Percentiles rank a stretch among this genome's conserved stretches.
Conservation (phyloP, 2,797 vertebrate genomes). For the Alca torda region DNA sequence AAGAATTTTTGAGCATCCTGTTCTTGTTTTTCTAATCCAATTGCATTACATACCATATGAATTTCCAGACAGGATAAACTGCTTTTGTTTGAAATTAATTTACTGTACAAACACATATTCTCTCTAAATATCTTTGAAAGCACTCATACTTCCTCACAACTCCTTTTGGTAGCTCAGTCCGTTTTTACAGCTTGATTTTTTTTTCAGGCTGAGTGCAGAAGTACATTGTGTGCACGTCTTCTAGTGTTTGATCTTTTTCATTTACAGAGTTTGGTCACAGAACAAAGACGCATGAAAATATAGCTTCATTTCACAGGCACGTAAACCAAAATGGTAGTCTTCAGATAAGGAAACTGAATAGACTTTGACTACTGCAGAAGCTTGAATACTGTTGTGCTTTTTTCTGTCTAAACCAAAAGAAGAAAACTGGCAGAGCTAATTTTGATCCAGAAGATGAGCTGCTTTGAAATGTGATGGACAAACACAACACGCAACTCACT, state of each 20-base stretch:
- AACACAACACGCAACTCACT: neutral
- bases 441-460: neutral
- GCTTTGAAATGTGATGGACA: neutral
- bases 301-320: neutral
- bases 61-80: neutral
- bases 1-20: neutral
- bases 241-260: neutral
- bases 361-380: neutral
- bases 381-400: neutral
- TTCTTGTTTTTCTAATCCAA: neutral
- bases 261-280: neutral
- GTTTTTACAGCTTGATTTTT: neutral
- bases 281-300: neutral
- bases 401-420: neutral
- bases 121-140: conserved; percentile 7
- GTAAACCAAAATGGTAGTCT: neutral
- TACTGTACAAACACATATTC: neutral
- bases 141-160: neutral
- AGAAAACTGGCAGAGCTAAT: neutral
- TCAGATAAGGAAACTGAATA: neutral
- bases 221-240: neutral
- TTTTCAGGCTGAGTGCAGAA: neutral
- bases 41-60: neutral
- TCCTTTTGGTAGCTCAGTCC: neutral
- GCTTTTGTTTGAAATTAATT: conserved; percentile 41